Conservation (phyloP, 92 coral and sea anemone genomes). For the Phenganax stokvisi region DNA sequence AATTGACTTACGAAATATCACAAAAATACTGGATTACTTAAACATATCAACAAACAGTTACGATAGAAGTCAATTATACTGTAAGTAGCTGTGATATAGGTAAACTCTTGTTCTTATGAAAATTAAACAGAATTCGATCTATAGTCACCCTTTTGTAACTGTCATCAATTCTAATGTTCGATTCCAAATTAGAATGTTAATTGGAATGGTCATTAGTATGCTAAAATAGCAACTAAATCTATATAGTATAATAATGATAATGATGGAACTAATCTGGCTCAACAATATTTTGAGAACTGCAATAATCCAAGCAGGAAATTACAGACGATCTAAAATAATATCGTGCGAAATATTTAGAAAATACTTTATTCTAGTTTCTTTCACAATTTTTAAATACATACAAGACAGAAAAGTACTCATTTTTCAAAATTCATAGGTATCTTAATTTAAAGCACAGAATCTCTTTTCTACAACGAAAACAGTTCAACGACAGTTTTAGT, state of each 20-base stretch:
- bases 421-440: neutral
- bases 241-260: neutral
- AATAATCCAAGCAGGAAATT: constrained; percentile 32
- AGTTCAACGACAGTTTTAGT: neutral
- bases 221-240: constrained; percentile 16
- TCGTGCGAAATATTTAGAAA: constrained; percentile 24
- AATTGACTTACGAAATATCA: too few relatives aligned
- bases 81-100: too few relatives aligned
- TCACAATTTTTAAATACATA: neutral
- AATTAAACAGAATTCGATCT: neutral
- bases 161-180: neutral
- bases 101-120: neutral
- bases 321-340: neutral
- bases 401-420: too few relatives aligned
- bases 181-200: neutral
- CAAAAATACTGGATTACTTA: neutral
- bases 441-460: neutral
- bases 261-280: constrained; percentile 30
- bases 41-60: neutral
- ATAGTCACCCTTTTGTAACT: constrained; percentile 34
- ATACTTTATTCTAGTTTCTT: neutral
- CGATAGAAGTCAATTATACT: neutral
- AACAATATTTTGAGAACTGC: constrained; percentile 13
- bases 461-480: neutral
- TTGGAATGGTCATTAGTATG: too few relatives aligned